Base-by-base conservation (phyloP, 2,888 invertebrate species). In the Mythimna albipuncta region DNA sequence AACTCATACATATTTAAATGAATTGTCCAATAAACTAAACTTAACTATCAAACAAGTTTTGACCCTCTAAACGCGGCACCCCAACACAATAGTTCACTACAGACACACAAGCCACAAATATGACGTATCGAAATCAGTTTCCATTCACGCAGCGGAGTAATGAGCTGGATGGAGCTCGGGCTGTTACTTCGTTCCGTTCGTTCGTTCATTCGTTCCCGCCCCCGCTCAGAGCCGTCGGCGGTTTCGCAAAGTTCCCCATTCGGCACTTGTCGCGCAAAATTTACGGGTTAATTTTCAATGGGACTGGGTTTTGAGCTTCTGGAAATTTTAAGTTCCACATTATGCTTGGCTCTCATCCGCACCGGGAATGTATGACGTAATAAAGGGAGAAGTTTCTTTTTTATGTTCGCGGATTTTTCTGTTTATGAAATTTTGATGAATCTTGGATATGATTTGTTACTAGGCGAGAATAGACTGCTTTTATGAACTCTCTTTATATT, bases 271-370 rank as follows among this genome's bases (percentile, higher is more conserved):
- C 95, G 94, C 93, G 88, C 88, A 89, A 94, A 96, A 96, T 96
- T 95, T 96, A 96, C 95, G 94, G 94, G 93, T 95, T 95, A 95
- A 96, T 96, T 95, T 96, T 94, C 94, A 95, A 93, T 94, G 91
- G 93, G 90, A 91, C 88, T 85, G 89, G 91, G 93, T 91, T 92
- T 92, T 92, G 92, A 93, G 93, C 90, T 91, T 90, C 90, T 91
- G 90, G 89, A 91, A 92, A 93, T 94, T 94, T 94, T 92, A 93
- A 93, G 92, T 93, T 93, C 86, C 88, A 88, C 89, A 91, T 90
- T 90, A 90, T 88, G 87, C 89, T 90, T 90, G 87, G 89, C 89
- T 89, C 84, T 89, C 87, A 89, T 89, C 85, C 83, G 85, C 83
- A 85, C 83, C 72, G 85, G 80, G 69, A 78, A 77, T 76, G 80